Base-by-base conservation (phyloP, 1,140 invertebrate species). In the Meloidogyne floridensis region DNA sequence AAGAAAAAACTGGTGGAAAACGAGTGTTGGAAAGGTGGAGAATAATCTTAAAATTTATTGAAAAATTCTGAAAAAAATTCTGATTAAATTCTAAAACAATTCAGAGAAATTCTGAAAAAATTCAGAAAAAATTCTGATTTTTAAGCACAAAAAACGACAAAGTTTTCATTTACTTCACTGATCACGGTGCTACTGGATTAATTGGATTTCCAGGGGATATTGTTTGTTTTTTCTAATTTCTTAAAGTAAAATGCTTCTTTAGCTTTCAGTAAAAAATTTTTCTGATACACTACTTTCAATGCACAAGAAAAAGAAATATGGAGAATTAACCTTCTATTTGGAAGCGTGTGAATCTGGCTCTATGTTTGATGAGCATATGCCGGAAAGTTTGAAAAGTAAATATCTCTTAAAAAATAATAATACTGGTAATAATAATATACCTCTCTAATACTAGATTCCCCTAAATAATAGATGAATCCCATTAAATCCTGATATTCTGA, bases 271-370 rank as follows among this genome's bases (percentile, higher is more conserved):
- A 8, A 85, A 84, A 65, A 84, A 91, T 32, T 84, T 93, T 18
- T 91, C 88, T 47, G 85, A 90, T 20, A 90, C 91, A 7, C 81
- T 93, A 6, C 87, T 90, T 65, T 84, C 87, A 71, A 93, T 93
- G 92, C 84, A 92, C 81, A 72, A 87, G 15, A 85, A 91, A 9
- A 91, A 92, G 43, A 90, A 89, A 80, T 93, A 90, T 88, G 54
- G 51, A 54, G 74, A 87, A 69, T 71, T 89, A 43, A 91, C 93
- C 11, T 90, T 93, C 74, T 94, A 94, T 89, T 87, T 93, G 78
- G 93, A 94, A 88, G 84, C 93, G 13, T 93, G 93, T 90, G 92
- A 93, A 87, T 93, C 92, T 71, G 93, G 93, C 10, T 93, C 93
- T 1, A 93, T 94, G 92, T 94, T 94, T 90, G 88, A 93, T 65